phyloP scores from a whole-genome alignment of 2,888 invertebrate species.

The Rhamphomyia laevipes region DNA sequence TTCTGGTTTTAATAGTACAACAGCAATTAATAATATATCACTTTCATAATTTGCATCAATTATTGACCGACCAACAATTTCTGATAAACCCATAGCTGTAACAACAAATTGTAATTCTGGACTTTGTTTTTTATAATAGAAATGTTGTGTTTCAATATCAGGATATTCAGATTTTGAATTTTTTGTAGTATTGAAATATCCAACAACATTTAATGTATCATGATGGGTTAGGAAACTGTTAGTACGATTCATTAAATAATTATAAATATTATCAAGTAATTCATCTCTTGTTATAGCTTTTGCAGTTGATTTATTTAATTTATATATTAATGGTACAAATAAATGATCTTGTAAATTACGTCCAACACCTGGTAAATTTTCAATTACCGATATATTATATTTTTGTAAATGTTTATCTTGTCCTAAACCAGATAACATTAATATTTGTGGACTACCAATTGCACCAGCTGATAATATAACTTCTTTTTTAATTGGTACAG shows the following conservation, averaged over 20 bases:
- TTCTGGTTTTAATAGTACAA: constrained; percentile 34
- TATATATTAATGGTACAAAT: constrained; percentile 37
- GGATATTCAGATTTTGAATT: constrained; percentile 40
- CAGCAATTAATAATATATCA: constrained; percentile 26
- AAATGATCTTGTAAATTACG: constrained; percentile 72
- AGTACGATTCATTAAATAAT: constrained; percentile 40
- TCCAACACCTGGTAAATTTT: constrained; percentile 42
- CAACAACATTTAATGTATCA: constrained; percentile 37
- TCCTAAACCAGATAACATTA: constrained; percentile 33
- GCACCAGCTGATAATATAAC: constrained; percentile 30
- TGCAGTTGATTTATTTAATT: constrained; percentile 32
- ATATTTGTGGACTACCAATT: constrained; percentile 29
- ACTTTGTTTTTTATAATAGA: constrained; percentile 37
- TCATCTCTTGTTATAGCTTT: constrained; percentile 22
- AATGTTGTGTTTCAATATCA: constrained; percentile 44
- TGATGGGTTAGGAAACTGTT: constrained; percentile 41
- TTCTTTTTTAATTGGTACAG: constrained; percentile 23
- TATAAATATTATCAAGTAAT: constrained; percentile 22
- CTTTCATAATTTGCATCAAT: constrained; percentile 28
- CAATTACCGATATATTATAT: constrained; percentile 19
- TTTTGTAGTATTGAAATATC: constrained; percentile 44
- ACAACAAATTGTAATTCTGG: constrained; percentile 30
- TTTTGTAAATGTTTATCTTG: constrained; percentile 20
- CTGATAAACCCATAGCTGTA: constrained; percentile 28
- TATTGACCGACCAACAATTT: constrained; percentile 28